phyloP scores from a whole-genome alignment of 2,113 vertebrate species.

The Mystacornis crossleyi region DNA sequence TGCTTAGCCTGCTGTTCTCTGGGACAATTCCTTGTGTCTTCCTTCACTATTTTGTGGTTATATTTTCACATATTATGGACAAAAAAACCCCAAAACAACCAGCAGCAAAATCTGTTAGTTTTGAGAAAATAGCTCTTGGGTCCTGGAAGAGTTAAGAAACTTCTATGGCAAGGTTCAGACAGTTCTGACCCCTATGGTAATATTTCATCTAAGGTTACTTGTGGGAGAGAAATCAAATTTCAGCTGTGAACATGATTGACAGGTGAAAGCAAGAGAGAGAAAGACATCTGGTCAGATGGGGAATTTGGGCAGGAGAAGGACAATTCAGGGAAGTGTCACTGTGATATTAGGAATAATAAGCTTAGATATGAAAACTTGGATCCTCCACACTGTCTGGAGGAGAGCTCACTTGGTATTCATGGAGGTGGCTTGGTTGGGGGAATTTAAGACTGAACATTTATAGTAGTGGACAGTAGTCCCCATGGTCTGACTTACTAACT shows the following conservation, averaged over 20 bases:
- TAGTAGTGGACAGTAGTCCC: neutral
- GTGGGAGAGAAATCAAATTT: constrained; percentile 83
- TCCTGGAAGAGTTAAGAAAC: constrained; percentile 74
- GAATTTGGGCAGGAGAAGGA: constrained; percentile 84
- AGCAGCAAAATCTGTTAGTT: constrained; percentile 14
- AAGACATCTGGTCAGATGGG: constrained; percentile 79
- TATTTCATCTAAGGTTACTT: constrained; percentile 81
- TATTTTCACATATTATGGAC: neutral
- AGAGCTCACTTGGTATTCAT: constrained; percentile 39
- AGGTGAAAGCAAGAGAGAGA: constrained; percentile 70
- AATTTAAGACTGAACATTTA: constrained; percentile 1
- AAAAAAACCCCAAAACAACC: neutral
- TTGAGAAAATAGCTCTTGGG: constrained; percentile 59
- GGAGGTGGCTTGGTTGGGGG: constrained; percentile 28
- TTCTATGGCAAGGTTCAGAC: constrained; percentile 72
- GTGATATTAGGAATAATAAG: constrained; percentile 77
- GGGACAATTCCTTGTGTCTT: neutral
- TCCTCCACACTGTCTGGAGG: constrained; percentile 7
- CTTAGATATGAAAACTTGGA: constrained; percentile 65
- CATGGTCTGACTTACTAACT: neutral
- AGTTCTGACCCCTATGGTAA: constrained; percentile 75
- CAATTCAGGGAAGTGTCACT: constrained; percentile 70
- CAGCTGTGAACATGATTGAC: constrained; percentile 78
- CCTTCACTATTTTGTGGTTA: neutral
- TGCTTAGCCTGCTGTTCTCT: neutral